Percentiles rank a stretch among this genome's conserved stretches.
Evolutionary conservation across 2,113 vertebrate genomes (phyloP).

Genomic region (Typhlomys cinereus): DNA sequence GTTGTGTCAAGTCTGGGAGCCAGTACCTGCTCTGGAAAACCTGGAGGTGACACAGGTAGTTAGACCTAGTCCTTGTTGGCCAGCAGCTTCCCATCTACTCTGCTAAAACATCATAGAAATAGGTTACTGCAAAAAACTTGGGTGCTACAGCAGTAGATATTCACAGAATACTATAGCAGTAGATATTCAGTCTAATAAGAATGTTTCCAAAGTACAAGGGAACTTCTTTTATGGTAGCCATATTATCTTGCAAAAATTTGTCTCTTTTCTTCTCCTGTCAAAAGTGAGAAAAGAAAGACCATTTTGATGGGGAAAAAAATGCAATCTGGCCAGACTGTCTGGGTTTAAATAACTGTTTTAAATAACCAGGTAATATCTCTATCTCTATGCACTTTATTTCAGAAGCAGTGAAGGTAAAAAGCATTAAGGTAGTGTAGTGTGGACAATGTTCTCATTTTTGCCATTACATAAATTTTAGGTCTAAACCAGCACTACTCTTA

Average conservation of each 20-base stretch:
- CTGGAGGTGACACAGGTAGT: not conserved
- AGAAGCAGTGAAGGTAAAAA: not conserved
- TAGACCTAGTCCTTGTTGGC: not conserved
- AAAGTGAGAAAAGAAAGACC: not conserved
- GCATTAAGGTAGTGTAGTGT: not conserved
- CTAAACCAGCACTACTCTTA: too few species aligned
- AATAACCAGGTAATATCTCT: not conserved
- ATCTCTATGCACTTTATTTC: not conserved
- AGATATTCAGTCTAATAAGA: not conserved
- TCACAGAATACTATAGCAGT: not conserved
- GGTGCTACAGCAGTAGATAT: not conserved
- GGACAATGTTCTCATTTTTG: not conserved
- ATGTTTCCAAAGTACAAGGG: not conserved
- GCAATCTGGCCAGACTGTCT: not conserved
- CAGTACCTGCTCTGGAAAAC: not conserved
- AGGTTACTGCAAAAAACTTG: not conserved
- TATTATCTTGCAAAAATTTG: not conserved
- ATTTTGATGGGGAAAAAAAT: not conserved
- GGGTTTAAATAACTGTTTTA: not conserved
- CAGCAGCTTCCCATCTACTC: not conserved
- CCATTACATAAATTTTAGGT: not conserved
- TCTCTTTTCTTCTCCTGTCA: not conserved
- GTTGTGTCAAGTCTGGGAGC: constrained; percentile 3
- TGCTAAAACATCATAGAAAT: not conserved
- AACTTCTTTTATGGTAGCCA: not conserved